phyloP scores from a whole-genome alignment of 2,113 vertebrate species.

The Potamarius usumacintae region DNA sequence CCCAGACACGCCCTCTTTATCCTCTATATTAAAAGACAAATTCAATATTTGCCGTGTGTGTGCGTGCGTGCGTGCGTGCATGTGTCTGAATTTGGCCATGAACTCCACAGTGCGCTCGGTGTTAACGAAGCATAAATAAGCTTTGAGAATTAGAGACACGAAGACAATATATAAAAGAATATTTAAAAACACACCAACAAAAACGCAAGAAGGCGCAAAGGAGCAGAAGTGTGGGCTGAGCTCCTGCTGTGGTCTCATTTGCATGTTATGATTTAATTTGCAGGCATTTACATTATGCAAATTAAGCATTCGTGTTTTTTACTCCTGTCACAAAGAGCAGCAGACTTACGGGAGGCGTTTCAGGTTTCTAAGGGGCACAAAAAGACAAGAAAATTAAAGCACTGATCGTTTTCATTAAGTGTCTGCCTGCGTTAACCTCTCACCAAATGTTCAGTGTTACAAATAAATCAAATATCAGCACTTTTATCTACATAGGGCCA shows the following conservation, averaged over 20 bases:
- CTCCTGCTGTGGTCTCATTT: slow-evolving; percentile 35
- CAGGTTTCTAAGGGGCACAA: slow-evolving; percentile 27
- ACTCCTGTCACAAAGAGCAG: slow-evolving; percentile 63
- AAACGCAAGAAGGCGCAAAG: not conserved
- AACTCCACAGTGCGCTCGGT: slow-evolving; percentile 55
- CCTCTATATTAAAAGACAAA: slow-evolving; percentile 79
- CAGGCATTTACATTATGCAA: slow-evolving; percentile 80
- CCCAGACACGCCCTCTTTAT: slow-evolving; percentile 68
- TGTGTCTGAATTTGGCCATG: slow-evolving; percentile 66
- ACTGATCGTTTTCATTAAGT: slow-evolving; percentile 18
- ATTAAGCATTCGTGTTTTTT: slow-evolving; percentile 69
- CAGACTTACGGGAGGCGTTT: slow-evolving; percentile 61
- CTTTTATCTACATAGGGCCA: not conserved
- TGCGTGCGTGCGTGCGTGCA: slow-evolving; percentile 61
- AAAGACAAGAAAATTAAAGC: slow-evolving; percentile 28
- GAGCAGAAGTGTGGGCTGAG: slow-evolving; percentile 33
- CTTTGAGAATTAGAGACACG: slow-evolving; percentile 18
- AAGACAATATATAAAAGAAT: slow-evolving; percentile 15
- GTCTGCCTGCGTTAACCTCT: not conserved
- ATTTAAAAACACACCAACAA: not conserved
- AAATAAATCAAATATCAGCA: not conserved
- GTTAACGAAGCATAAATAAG: slow-evolving; percentile 42
- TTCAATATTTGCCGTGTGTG: slow-evolving; percentile 77
- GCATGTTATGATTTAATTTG: slow-evolving; percentile 65
- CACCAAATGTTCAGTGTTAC: not conserved